Evolutionary conservation across 2,888 invertebrate species (phyloP), one percentile per base, ranked within the genome.

Genomic region (Atethmia centrago): DNA sequence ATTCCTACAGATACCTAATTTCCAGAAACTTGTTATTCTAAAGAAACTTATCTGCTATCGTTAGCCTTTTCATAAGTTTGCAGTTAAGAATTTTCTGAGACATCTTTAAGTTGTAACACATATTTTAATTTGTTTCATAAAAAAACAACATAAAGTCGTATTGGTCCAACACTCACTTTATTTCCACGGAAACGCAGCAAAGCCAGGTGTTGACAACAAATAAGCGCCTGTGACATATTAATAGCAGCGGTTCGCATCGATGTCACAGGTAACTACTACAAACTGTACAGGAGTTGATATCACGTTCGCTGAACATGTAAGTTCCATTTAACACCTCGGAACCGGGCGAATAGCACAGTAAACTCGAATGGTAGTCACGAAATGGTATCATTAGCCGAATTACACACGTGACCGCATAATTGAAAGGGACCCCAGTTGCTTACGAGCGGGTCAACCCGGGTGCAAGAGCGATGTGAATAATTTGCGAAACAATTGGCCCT

Each of bases 301-400:
- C 92, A 90, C 90, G 90, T 90, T 85, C 85, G 75, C 79, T 61
- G 80, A 90, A 94, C 93, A 94, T 90, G 92, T 92, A 92, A 94
- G 89, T 91, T 94, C 93, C 93, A 94, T 95, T 95, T 93, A 92
- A 92, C 94, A 93, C 92, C 91, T 93, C 87, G 81, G 84, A 88
- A 90, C 87, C 84, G 76, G 83, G 86, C 82, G 88, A 90, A 93
- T 89, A 88, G 86, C 88, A 87, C 88, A 89, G 88, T 90, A 91
- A 92, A 93, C 91, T 90, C 79, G 83, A 90, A 92, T 88, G 86
- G 85, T 82, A 88, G 92, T 91, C 92, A 92, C 90, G 93, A 82
- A 93, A 93, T 90, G 87, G 88, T 89, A 88, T 91, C 92, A 93
- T 93, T 93, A 94, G 89, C 85, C 75, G 88, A 90, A 91, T 90